These are phyloP conservation scores for Champsocephalus gunnari DNA, from an alignment of 2,797 vertebrate species.

Conservation along the genomic window DNA sequence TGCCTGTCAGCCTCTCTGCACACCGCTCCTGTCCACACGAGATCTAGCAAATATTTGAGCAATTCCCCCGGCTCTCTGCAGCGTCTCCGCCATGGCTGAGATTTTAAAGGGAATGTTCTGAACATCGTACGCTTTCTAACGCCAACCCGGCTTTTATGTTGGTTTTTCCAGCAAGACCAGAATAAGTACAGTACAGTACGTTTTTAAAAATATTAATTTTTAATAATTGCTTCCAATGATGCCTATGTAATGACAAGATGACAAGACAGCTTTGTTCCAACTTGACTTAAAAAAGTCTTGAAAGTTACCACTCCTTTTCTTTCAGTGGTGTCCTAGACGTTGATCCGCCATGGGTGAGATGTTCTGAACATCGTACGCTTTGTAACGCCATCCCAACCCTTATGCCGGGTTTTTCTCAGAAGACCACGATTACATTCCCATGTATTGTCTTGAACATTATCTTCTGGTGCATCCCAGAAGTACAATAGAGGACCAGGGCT, in stretches of 20 bases:
- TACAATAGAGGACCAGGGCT: background rate
- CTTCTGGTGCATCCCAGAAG: background rate
- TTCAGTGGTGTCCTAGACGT: conserved; percentile 18
- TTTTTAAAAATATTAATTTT: conserved; percentile 9
- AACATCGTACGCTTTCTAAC: conserved; percentile 21
- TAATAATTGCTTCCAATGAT: background rate
- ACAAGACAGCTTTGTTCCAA: conserved; percentile 26
- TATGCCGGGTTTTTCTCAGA: conserved; percentile 4
- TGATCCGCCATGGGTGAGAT: conserved; percentile 7
- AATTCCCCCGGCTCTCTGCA: conserved; percentile 44
- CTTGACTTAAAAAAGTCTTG: conserved; percentile 13
- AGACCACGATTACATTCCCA: conserved; percentile 34
- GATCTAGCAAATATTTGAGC: conserved; percentile 61
- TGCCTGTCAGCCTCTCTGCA: conserved; percentile 43
- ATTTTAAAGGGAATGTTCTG: conserved; percentile 13
- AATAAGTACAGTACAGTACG: conserved; percentile 15
- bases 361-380: conserved; percentile 15
- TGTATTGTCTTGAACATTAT: conserved; percentile 22
- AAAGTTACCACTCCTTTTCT: conserved; percentile 8
- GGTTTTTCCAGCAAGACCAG: conserved; percentile 7
- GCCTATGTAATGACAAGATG: background rate
- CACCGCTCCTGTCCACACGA: conserved; percentile 43
- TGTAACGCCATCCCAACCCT: background rate
- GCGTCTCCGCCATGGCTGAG: conserved; percentile 11
- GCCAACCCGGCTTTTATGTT: background rate